phyloP scores from a whole-genome alignment of 2,113 vertebrate species.

The Nesospiza acunhae region DNA sequence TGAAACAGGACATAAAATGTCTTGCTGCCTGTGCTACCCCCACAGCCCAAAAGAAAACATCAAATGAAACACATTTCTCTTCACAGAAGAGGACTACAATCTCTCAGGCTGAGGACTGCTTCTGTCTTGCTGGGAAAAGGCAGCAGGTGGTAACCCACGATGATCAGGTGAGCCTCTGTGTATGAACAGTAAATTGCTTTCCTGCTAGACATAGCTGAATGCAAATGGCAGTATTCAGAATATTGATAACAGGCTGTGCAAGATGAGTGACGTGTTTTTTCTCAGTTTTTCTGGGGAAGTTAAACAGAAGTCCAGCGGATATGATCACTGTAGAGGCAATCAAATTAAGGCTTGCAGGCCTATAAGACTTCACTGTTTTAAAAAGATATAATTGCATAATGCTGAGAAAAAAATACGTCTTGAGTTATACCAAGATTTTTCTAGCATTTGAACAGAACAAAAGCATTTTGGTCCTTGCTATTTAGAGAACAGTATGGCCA shows the following conservation, averaged over 20 bases:
- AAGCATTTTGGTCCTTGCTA: neutral
- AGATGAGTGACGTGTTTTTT: neutral
- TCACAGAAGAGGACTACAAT: neutral
- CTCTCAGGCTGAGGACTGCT: neutral
- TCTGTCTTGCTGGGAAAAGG: neutral
- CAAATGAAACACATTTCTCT: neutral
- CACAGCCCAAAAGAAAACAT: neutral
- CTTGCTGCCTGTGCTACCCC: neutral
- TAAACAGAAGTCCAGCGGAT: neutral
- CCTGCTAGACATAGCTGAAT: neutral
- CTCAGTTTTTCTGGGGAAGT: neutral
- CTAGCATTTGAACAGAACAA: neutral
- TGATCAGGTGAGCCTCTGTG: neutral
- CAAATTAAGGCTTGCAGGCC: neutral
- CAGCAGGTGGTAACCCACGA: neutral
- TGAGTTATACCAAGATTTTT: neutral
- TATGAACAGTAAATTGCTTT: neutral
- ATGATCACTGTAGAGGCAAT: neutral
- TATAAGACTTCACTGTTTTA: neutral
- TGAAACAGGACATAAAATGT: neutral
- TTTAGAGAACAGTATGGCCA: neutral
- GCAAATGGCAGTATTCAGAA: neutral
- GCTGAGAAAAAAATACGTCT: neutral
- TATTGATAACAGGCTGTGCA: neutral
- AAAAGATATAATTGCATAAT: neutral